A percentile compares a stretch with the other conserved stretches of the same genome.
Evolutionary conservation across 2,888 invertebrate species (phyloP).

Genomic region (Priocnemis perturbator): DNA sequence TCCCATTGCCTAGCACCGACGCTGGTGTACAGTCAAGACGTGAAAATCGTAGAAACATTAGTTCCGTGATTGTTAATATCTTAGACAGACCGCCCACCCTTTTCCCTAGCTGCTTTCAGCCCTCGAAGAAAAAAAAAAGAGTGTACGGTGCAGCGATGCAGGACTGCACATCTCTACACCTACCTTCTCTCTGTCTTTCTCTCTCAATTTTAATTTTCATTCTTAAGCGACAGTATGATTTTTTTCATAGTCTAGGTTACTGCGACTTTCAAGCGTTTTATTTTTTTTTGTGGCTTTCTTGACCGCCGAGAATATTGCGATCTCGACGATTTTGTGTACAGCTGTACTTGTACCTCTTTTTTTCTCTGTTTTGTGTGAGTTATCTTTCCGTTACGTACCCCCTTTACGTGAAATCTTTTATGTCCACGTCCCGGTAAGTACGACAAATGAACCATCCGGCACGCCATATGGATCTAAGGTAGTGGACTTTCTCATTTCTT

Average conservation of each 20-base stretch:
- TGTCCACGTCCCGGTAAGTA: conserved; percentile 52
- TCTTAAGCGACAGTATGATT: no score
- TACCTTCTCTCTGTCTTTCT: conserved; percentile 28
- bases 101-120: conserved; percentile 73
- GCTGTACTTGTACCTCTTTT: neutral
- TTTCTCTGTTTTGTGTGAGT: conserved; percentile 4
- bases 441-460: conserved; percentile 15
- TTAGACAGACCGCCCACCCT: conserved; percentile 56
- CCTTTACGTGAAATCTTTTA: conserved; percentile 26
- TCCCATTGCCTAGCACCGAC: no score
- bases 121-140: conserved; percentile 25
- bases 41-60: no score
- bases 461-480: conserved; percentile 25
- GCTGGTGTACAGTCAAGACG: no score
- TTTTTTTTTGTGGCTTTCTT: no score
- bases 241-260: no score
- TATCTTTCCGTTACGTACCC: conserved; percentile 1
- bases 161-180: conserved; percentile 45
- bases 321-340: no score
- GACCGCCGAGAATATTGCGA: no score
- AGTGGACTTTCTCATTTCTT: conserved; percentile 15
- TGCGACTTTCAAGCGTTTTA: no score
- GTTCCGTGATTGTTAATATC: no score
- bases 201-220: conserved; percentile 23
- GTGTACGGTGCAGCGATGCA: conserved; percentile 31